Base-by-base conservation (phyloP, 2,113 vertebrate genomes). In the Progne subis region DNA sequence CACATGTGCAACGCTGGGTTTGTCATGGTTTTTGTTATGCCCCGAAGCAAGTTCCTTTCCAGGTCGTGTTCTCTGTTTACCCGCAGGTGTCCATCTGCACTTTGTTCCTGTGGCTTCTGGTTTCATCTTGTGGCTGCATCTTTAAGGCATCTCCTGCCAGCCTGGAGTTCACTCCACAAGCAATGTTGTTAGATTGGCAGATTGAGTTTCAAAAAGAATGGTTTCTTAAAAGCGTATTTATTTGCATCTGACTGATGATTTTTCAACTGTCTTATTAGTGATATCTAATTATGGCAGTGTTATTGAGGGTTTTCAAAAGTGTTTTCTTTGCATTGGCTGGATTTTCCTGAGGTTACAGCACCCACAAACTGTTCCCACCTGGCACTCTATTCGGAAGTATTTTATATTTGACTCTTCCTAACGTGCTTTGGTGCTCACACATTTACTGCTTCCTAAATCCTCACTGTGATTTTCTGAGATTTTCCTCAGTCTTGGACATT, bases 11-110 rank as follows among this genome's bases (percentile, higher is more conserved):
- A 49, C 63, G 57, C 90, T 90, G 60, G 6, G 12, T 55, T 90
- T 90, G 70, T 70, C 92, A 43, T 47, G 93, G 85, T 34, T 88
- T 78, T 64, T 95, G 67, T 64, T 93, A 9, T 88, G 67, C 49
- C 88, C 57, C 5, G 7, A 31, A 77, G 68, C 18, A 9, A 44
- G 18, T 56, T 86, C 41, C 14, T 63, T 67, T 28, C 25, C 32
- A 72, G 65, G 78, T 64, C 85, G 44, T 3, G 3, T 17, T 86
- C 41, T 5, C 2, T 44, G 52, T 79, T 86, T 87, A 46, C 71
- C 39, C 65, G 26, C 78, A 21, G 59, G 39, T 20, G 52, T 81
- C 70, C 75, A 16, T 32, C 57, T 82, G 9, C 12, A 11, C 55
- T 75, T 56, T 34, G 16, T 43, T 82, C 15, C 43, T 79, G 29